Percentiles rank a stretch among this genome's conserved stretches.
These are phyloP conservation scores for Corythornis vintsioides DNA, from an alignment of 2,113 vertebrate genomes.

Conservation along the genomic window DNA sequence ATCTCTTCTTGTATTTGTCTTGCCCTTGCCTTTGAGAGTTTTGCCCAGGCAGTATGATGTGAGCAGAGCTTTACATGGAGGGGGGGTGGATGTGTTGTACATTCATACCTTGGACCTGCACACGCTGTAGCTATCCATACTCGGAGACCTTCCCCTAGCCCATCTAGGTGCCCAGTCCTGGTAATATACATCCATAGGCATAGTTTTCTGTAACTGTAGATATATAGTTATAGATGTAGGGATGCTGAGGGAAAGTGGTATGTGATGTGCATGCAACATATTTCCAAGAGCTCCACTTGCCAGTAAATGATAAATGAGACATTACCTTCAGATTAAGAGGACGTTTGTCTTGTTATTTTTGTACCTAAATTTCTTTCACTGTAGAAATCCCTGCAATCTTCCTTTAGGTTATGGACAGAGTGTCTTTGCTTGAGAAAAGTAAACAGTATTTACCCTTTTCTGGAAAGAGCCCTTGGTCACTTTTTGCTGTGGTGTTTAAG, in stretches of 20 bases:
- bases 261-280: accelerated
- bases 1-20: background rate
- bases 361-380: background rate
- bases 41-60: background rate
- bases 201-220: background rate
- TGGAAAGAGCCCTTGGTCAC: background rate
- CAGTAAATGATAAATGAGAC: background rate
- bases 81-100: background rate
- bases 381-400: background rate
- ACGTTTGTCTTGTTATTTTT: background rate
- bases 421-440: background rate
- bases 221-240: background rate
- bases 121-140: background rate
- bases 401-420: background rate
- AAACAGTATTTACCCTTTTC: background rate
- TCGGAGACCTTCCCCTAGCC: background rate
- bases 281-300: background rate
- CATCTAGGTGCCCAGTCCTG: background rate
- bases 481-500: background rate
- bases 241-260: background rate
- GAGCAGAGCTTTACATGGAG: background rate
- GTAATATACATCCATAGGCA: background rate
- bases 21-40: background rate
- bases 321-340: background rate
- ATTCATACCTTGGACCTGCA: background rate